These are phyloP conservation scores for Cyrtodaria siliqua DNA, from an alignment of 2,888 invertebrate species.

Conservation along the genomic window DNA sequence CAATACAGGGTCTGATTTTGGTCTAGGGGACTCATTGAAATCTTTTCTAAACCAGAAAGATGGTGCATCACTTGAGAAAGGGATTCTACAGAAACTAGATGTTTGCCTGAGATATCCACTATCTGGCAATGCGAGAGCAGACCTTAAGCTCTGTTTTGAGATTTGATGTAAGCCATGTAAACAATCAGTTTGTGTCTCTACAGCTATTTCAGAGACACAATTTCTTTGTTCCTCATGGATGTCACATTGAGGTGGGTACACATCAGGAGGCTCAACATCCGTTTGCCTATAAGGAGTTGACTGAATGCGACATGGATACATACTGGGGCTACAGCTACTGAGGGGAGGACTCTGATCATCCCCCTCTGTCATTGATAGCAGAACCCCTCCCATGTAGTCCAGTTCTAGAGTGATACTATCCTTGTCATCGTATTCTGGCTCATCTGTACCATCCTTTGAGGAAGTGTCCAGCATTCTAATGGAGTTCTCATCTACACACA, in stretches of 20 bases:
- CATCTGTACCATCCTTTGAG: constrained; percentile 23
- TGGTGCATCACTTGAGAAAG: constrained; percentile 41
- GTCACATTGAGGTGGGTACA: constrained; percentile 5
- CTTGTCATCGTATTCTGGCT: constrained; percentile 5
- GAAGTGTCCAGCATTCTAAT: constrained; percentile 15
- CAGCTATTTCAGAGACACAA: too few relatives aligned
- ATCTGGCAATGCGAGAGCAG: constrained; percentile 13
- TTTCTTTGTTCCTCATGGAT: too few relatives aligned
- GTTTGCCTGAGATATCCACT: constrained; percentile 26
- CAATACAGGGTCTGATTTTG: background rate
- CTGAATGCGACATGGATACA: constrained; percentile 2
- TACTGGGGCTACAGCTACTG: constrained; percentile 23
- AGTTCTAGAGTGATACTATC: background rate
- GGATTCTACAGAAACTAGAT: constrained; percentile 56
- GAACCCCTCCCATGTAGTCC: constrained; percentile 10
- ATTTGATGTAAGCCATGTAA: too few relatives aligned
- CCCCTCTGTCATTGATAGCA: constrained; percentile 36
- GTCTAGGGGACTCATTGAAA: constrained; percentile 45
- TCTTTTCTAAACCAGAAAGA: constrained; percentile 61
- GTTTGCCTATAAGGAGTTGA: background rate
- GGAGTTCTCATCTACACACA: constrained; percentile 54
- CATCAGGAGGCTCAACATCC: constrained; percentile 5
- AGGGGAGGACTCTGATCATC: constrained; percentile 17
- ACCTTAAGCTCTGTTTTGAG: too few relatives aligned
- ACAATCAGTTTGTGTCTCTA: too few relatives aligned